Percentiles rank a stretch among this genome's conserved stretches.
Conservation (phyloP, 2,888 invertebrate genomes). For the Ochropacha duplaris region DNA sequence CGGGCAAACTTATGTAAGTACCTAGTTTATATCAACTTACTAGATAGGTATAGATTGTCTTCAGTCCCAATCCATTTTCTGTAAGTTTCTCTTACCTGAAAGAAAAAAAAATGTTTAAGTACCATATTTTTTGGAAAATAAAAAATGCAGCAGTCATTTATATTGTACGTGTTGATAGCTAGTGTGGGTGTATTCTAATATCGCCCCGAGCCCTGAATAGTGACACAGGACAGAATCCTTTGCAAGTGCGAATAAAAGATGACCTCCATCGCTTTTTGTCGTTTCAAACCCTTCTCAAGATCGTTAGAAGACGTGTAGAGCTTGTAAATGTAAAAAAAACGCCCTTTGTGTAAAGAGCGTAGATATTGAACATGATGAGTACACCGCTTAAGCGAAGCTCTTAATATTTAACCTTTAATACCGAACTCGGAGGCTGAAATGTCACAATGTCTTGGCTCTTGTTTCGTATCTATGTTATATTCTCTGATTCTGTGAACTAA, state of each 20-base stretch:
- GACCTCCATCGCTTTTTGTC: slow-evolving; percentile 56
- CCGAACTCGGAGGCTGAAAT: not conserved
- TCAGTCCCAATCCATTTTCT: not conserved
- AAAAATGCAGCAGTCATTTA: not conserved
- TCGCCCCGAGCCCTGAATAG: slow-evolving; percentile 19
- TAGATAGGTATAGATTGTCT: no score
- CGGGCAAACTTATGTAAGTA: not conserved
- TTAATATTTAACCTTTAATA: slow-evolving; percentile 6
- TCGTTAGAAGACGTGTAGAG: slow-evolving; percentile 40
- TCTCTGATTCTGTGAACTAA: no score
- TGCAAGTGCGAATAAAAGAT: slow-evolving; percentile 47
- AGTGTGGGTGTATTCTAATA: not conserved
- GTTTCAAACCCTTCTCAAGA: slow-evolving; percentile 61
- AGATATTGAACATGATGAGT: slow-evolving; percentile 4
- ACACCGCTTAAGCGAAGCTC: slow-evolving; percentile 3
- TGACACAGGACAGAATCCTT: slow-evolving; percentile 46
- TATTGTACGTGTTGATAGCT: not conserved
- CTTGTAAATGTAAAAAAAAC: slow-evolving; percentile 46
- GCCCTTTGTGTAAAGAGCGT: slow-evolving; percentile 18
- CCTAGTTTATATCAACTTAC: not conserved
- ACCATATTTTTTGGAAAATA: not conserved
- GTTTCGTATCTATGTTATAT: no score
- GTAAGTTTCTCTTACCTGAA: not conserved
- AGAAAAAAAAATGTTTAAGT: not conserved
- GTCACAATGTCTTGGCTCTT: not conserved